Evolutionary conservation across 2,888 invertebrate species (phyloP).

Genomic region (Labia minor): DNA sequence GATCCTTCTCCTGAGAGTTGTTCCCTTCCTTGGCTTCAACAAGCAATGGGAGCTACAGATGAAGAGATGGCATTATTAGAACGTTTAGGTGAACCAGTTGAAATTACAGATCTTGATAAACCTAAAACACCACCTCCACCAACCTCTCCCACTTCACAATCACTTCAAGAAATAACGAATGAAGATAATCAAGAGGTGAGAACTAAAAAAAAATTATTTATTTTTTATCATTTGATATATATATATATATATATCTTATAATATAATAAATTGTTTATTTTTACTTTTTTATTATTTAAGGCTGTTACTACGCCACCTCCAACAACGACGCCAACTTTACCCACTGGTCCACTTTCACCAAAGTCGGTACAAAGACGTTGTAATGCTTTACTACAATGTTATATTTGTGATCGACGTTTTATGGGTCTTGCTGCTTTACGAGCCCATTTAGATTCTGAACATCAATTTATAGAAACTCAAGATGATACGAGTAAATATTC

Average conservation of each 20-base stretch:
- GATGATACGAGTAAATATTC: background rate
- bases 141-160: background rate
- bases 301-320: background rate
- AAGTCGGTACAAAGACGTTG: background rate
- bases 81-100: conserved; percentile 30
- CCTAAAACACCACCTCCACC: background rate
- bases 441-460: conserved; percentile 27
- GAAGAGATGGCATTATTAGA: conserved; percentile 33
- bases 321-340: background rate
- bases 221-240: background rate
- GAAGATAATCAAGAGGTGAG: background rate
- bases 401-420: conserved; percentile 29
- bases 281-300: no score
- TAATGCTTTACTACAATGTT: conserved; percentile 25
- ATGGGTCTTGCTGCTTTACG: conserved; percentile 30
- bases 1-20: background rate
- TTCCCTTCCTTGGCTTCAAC: conserved; percentile 26
- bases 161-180: no score
- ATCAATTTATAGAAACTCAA: background rate
- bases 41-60: conserved; percentile 33
- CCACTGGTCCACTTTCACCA: background rate
- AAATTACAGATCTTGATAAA: conserved; percentile 25
- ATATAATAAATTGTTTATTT: background rate
- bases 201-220: no score
- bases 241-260: background rate